Conservation (phyloP, 2,888 invertebrate genomes). For the Vannuccia rotundouncinata region DNA sequence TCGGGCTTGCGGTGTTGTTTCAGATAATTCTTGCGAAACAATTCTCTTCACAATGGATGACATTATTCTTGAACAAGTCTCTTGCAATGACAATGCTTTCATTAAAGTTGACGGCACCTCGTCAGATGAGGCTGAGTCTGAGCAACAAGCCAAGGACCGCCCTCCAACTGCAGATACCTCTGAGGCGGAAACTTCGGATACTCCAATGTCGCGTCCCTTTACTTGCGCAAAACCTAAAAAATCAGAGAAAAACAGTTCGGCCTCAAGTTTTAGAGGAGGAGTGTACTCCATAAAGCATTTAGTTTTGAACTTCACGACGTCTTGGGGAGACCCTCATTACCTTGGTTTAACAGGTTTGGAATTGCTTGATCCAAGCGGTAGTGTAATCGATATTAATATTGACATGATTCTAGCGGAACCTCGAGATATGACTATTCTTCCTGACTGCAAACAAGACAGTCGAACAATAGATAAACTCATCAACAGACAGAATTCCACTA, state of each 20-base stretch:
- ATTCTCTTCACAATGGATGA: slow-evolving; percentile 75
- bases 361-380: slow-evolving; percentile 55
- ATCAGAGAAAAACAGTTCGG: neutral
- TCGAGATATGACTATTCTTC: slow-evolving; percentile 49
- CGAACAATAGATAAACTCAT: slow-evolving; percentile 60
- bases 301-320: slow-evolving; percentile 55
- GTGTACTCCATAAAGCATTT: slow-evolving; percentile 41
- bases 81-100: slow-evolving; percentile 49
- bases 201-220: neutral
- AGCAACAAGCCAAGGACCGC: neutral
- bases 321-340: slow-evolving; percentile 58
- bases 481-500: slow-evolving; percentile 67
- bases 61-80: slow-evolving; percentile 64
- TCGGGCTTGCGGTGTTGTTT: slow-evolving; percentile 66
- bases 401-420: slow-evolving; percentile 59
- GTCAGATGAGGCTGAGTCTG: neutral
- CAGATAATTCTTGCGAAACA: slow-evolving; percentile 63
- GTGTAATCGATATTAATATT: slow-evolving; percentile 49
- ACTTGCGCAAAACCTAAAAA: slow-evolving; percentile 28
- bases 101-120: neutral
- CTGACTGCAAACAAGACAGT: slow-evolving; percentile 52
- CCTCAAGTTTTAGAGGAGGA: neutral
- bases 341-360: slow-evolving; percentile 59
- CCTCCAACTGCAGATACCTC: slow-evolving; percentile 27
- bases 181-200: neutral